Percentiles rank a stretch among this genome's conserved stretches.
Evolutionary conservation across 2,113 vertebrate species (phyloP).

Genomic region (Bufo bufo): DNA sequence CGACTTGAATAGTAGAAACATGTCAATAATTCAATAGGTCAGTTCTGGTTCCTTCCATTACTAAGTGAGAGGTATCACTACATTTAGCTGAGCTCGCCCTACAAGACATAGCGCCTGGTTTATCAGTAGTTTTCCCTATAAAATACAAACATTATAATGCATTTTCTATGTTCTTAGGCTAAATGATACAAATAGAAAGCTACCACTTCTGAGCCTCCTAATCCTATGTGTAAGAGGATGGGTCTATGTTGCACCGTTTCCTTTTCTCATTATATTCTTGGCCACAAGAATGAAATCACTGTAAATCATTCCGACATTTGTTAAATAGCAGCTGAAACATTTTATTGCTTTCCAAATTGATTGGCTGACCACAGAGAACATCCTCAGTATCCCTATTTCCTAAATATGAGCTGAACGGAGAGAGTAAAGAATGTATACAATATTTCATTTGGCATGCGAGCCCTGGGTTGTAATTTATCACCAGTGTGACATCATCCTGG

Average conservation of each 20-base stretch:
- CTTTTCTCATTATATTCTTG: slow-evolving; percentile 55
- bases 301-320: slow-evolving; percentile 55
- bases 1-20: too few species aligned
- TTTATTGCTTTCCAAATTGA: slow-evolving; percentile 57
- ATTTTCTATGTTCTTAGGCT: not conserved
- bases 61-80: too few species aligned
- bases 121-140: not conserved
- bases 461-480: slow-evolving; percentile 45
- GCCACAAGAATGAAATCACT: slow-evolving; percentile 51
- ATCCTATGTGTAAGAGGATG: slow-evolving; percentile 19
- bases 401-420: slow-evolving; percentile 33
- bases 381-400: slow-evolving; percentile 47
- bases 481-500: not conserved
- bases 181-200: not conserved
- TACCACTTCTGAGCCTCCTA: slow-evolving; percentile 26
- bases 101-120: too few species aligned
- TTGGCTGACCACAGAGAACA: slow-evolving; percentile 52
- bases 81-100: too few species aligned
- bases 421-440: slow-evolving; percentile 35
- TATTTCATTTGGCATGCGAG: slow-evolving; percentile 39
- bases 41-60: too few species aligned
- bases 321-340: slow-evolving; percentile 55
- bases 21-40: too few species aligned
- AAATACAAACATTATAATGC: not conserved
- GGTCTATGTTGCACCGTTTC: slow-evolving; percentile 45